Base-by-base conservation (phyloP, 2,888 invertebrate species). In the Eilema sororculum region DNA sequence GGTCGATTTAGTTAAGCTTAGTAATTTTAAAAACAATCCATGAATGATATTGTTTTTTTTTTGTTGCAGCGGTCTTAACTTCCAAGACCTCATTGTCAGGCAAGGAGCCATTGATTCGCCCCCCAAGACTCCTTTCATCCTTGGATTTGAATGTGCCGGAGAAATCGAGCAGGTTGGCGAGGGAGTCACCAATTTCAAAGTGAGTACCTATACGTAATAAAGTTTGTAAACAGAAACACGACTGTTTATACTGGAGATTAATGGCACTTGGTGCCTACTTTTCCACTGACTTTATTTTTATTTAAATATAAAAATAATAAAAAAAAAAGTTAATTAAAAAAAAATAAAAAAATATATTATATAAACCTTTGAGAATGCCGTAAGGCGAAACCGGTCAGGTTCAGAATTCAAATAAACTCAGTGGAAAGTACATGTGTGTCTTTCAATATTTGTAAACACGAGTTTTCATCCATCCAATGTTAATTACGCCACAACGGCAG, bases 121-220 rank as follows among this genome's bases (percentile, higher is more conserved):
- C 0, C 98, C 98, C n/a, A 98, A 98, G 94, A 97, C 98, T 8
- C 98, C 98, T 6, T 97, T 98, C 94, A 97, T 98, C 88, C 96
- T 98, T 89, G 98, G 98, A 72, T 98, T 98, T 85, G 98, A 98
- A 90, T 98, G 98, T 90, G 97, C 98, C 68, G 98, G 98, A 67
- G 97, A 97, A 85, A 96, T 98, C 78, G 97, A 97, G 87, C 97
- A 97, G 86, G 96, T 98, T 74, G 98, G 97, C 81, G 97, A 97
- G 88, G 97, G 97, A 59, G 98, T 98, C 76, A 97, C 97, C 88
- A 97, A 97, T 87, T 97, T 97, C 88, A 96, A 97, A 96, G 98
- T 97, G 90, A 94, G 80, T 67, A 28, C n/a, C n/a, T n/a, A n/a
- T n/a, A n/a, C n/a, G n/a, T 60, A 10, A n/a, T 52, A 52, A n/a